Evolutionary conservation across 2,888 invertebrate genomes (phyloP), one percentile per base, ranked within the genome.

Genomic region (Pheosia tremula): DNA sequence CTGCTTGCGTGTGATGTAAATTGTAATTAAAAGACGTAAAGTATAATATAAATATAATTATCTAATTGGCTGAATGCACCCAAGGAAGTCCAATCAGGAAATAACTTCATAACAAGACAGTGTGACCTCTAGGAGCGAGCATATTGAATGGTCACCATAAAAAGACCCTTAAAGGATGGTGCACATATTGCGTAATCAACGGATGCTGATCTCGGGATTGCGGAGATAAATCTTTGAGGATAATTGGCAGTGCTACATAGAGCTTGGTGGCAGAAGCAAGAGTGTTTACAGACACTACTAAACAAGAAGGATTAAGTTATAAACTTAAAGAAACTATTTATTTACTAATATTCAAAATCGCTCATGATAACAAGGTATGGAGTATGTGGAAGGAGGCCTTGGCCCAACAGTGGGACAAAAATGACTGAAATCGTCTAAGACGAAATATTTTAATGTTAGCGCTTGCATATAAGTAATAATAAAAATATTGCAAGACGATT

Each of bases 231-330:
- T 77, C 77, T 74, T 66, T 53, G 59, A 65, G 58, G 67, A 71
- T 77, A 77, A 81, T 79, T 79, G 67, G 66, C 65, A 59, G 74
- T 72, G 72, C 74, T 55, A 72, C 69, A 75, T 72, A 64, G 60
- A 65, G 55, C 56, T 57, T 61, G 58, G 54, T 9, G 13, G 55
- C n/a, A 59, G 59, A 38, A 68, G 60, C 68, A 64, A 68, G 71
- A 1, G 24, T 71, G 70, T 69, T 56, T 58, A 58, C 59, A 9
- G 57, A 58, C 61, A 66, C 65, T 61, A 60, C 62, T 64, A 63
- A 56, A 24, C 13, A 59, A 52, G 5, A 41, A 56, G 63, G 47
- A 57, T 37, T 11, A 57, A 57, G 57, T 59, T 56, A 39, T 11
- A 59, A n/a, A n/a, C 13, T 57, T 3, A 11, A 49, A 3, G 24